These are phyloP conservation scores for Papilio helenus DNA, from an alignment of 1,140 invertebrate species.

Conservation along the genomic window DNA sequence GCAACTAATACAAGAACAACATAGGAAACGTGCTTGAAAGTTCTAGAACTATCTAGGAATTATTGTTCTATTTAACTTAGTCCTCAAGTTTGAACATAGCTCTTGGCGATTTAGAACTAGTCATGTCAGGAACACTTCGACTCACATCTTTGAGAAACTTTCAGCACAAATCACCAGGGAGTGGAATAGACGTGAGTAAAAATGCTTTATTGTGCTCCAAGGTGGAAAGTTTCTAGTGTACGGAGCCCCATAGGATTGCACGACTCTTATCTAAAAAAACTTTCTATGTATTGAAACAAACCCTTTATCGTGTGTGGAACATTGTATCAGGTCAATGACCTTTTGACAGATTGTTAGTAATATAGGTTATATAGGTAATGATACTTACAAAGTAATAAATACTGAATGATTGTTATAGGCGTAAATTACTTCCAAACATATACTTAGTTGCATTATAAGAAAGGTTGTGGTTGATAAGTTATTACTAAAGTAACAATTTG, in stretches of 20 bases:
- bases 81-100: not conserved
- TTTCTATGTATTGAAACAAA: constrained; percentile 32
- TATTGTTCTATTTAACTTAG: not conserved
- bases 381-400: not conserved
- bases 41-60: not conserved
- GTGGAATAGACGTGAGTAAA: constrained; percentile 34
- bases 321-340: not conserved
- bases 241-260: constrained; percentile 15
- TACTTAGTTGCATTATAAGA: too few species aligned
- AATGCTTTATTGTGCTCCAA: constrained; percentile 36
- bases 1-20: not conserved
- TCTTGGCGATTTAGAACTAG: constrained; percentile 6
- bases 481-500: too few species aligned
- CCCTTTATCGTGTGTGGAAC: not conserved
- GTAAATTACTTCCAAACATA: too few species aligned
- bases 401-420: not conserved
- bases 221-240: constrained; percentile 28
- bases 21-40: not conserved
- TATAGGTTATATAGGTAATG: not conserved
- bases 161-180: constrained; percentile 36
- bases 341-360: not conserved
- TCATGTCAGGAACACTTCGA: not conserved
- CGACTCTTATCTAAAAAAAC: constrained; percentile 34
- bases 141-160: constrained; percentile 17
- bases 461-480: too few species aligned